A percentile compares a stretch with the other conserved stretches of the same genome.
Conservation (phyloP, 2,888 invertebrate genomes). For the Allophyes oxyacanthae region DNA sequence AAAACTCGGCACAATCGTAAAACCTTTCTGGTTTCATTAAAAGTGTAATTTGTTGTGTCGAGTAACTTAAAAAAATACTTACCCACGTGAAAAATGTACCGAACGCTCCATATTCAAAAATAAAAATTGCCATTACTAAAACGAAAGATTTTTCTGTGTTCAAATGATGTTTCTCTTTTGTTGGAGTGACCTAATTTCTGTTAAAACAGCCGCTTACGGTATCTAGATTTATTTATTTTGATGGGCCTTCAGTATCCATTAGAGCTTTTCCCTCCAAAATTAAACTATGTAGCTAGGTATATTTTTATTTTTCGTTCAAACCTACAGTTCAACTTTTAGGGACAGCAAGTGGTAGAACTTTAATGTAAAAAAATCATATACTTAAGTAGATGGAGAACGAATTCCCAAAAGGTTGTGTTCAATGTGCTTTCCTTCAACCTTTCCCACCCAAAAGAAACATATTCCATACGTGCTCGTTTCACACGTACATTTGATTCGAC, state of each 20-base stretch:
- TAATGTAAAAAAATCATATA: constrained; percentile 26
- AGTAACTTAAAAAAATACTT: constrained; percentile 31
- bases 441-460: constrained; percentile 28
- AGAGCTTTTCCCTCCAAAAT: constrained; percentile 3
- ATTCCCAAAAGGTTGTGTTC: constrained; percentile 42
- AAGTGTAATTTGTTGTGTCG: constrained; percentile 51
- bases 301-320: too few relatives aligned
- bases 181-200: constrained; percentile 23
- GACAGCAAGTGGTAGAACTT: constrained; percentile 7
- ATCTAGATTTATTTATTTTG: constrained; percentile 31
- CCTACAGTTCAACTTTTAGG: constrained; percentile 10
- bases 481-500: constrained; percentile 61
- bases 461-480: constrained; percentile 34
- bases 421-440: constrained; percentile 43
- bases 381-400: constrained; percentile 32
- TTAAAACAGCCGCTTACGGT: constrained; percentile 18
- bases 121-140: constrained; percentile 17
- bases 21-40: constrained; percentile 58
- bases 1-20: constrained; percentile 54
- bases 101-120: constrained; percentile 28
- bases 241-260: constrained; percentile 25
- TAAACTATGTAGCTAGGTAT: too few relatives aligned
- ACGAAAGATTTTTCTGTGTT: neutral
- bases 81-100: constrained; percentile 19
- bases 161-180: constrained; percentile 9